Evolutionary conservation across 1,140 invertebrate genomes (phyloP).

Genomic region (Ips nitidus): DNA sequence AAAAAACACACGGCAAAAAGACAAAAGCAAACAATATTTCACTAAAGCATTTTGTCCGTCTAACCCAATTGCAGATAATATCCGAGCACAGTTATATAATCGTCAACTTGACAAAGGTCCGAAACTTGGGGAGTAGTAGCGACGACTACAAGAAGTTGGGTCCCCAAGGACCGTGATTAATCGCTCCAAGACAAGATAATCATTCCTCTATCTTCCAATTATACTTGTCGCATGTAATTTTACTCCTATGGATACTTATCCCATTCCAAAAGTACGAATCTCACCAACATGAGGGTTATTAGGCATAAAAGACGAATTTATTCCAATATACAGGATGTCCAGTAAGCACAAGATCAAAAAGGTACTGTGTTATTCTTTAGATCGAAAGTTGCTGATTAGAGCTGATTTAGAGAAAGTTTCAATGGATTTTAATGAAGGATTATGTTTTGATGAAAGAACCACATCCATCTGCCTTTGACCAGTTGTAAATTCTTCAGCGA

Average conservation of each 20-base stretch:
- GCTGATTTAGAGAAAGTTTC: no score
- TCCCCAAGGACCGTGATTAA: slow-evolving; percentile 16
- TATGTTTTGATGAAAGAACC: no score
- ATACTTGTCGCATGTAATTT: slow-evolving; percentile 15
- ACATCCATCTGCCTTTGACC: no score
- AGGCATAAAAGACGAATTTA: no score
- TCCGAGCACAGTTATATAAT: slow-evolving; percentile 17
- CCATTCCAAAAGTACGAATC: not conserved
- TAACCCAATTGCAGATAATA: slow-evolving; percentile 14
- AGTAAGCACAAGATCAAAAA: no score
- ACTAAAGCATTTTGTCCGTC: not conserved
- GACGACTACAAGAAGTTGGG: slow-evolving; percentile 17
- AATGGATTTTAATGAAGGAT: no score
- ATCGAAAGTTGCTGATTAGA: no score
- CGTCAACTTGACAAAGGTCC: slow-evolving; percentile 24
- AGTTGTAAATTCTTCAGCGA: no score
- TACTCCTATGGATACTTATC: not conserved
- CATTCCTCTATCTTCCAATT: slow-evolving; percentile 24
- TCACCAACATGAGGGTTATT: not conserved
- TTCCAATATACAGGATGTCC: no score
- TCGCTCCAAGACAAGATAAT: slow-evolving; percentile 29
- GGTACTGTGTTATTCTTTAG: no score
- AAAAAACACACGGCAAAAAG: no score
- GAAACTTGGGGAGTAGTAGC: slow-evolving; percentile 13
- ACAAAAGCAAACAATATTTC: no score